phyloP scores from a whole-genome alignment of 2,113 vertebrate species.

The Clarias gariepinus region DNA sequence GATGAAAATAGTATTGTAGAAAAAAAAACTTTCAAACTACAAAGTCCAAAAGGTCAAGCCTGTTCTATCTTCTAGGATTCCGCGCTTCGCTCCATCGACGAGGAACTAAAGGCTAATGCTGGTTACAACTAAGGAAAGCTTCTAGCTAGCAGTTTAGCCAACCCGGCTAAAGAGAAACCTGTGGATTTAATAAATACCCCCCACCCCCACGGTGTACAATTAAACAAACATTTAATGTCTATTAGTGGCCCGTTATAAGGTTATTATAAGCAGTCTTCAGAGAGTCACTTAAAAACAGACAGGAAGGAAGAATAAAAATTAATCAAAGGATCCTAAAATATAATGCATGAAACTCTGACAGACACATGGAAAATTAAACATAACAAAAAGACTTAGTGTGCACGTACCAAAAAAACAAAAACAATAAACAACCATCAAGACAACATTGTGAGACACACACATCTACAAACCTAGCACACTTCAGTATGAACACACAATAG shows the following conservation, averaged over 20 bases:
- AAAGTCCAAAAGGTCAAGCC: neutral
- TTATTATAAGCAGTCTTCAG: neutral
- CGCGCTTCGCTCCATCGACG: neutral
- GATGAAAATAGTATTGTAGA: neutral
- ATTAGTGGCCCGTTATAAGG: neutral
- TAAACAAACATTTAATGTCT: neutral
- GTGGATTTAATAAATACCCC: slow-evolving; percentile 40
- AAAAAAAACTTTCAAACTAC: neutral
- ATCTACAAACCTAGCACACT: slow-evolving; percentile 71
- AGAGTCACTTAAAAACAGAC: neutral
- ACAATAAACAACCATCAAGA: slow-evolving; percentile 33
- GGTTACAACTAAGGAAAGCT: neutral
- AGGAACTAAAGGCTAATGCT: neutral
- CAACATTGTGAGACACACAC: slow-evolving; percentile 42
- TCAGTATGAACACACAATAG: slow-evolving; percentile 64
- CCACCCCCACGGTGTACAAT: neutral
- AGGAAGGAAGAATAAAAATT: neutral
- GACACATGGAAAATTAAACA: slow-evolving; percentile 45
- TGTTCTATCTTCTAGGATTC: neutral
- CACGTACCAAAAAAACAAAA: slow-evolving; percentile 70
- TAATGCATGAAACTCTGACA: neutral
- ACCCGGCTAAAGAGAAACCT: neutral
- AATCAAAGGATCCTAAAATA: neutral
- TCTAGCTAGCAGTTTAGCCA: neutral
- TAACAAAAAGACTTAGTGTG: slow-evolving; percentile 57